Conservation (phyloP, 2,888 invertebrate species). For the Halictus quadricinctus region DNA sequence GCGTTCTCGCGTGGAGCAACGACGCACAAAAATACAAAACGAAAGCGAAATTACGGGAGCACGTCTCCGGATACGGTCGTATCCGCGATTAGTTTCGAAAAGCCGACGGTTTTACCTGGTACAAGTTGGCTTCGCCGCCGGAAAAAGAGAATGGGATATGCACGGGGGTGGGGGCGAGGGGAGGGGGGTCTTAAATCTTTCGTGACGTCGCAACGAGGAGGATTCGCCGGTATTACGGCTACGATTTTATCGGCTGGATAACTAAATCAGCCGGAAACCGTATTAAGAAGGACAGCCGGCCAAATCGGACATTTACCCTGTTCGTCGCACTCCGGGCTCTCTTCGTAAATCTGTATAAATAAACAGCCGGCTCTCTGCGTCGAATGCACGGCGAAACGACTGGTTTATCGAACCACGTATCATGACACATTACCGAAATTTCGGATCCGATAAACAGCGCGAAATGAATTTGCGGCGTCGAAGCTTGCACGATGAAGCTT, state of each 20-base stretch:
- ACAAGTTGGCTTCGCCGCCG: slow-evolving; percentile 21
- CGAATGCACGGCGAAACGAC: neutral
- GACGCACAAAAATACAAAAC: no score
- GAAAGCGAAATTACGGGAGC: neutral
- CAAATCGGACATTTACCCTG: slow-evolving; percentile 28
- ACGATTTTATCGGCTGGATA: slow-evolving; percentile 41
- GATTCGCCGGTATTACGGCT: slow-evolving; percentile 3
- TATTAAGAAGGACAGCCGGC: slow-evolving; percentile 32
- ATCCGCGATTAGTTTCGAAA: slow-evolving; percentile 44
- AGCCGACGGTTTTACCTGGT: slow-evolving; percentile 39
- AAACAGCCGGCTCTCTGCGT: neutral
- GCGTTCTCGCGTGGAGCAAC: no score
- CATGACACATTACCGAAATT: neutral
- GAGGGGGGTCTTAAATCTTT: slow-evolving; percentile 31
- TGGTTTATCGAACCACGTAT: neutral
- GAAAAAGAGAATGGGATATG: neutral
- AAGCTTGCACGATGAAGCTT: neutral
- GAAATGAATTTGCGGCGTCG: neutral
- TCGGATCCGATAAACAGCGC: neutral
- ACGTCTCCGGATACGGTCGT: slow-evolving; percentile 14
- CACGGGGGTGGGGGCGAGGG: neutral
- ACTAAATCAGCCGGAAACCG: slow-evolving; percentile 37
- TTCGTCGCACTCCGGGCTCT: neutral
- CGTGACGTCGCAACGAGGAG: slow-evolving; percentile 30
- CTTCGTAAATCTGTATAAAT: slow-evolving; percentile 33